Percentiles rank a stretch among this genome's conserved stretches.
phyloP scores from a whole-genome alignment of 2,888 invertebrate genomes.

The Thymelicus sylvestris region DNA sequence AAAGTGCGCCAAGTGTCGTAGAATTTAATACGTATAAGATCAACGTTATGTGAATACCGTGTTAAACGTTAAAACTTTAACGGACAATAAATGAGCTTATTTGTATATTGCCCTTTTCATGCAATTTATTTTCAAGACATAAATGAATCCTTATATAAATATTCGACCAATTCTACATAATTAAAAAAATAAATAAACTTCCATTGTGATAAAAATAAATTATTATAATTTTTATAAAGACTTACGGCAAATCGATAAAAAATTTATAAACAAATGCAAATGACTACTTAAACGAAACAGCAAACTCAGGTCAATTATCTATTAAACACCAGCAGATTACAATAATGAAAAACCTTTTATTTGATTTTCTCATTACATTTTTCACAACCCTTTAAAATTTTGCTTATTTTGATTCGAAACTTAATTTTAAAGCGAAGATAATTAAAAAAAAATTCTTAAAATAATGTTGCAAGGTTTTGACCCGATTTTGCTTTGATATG shows the following conservation, averaged over 20 bases:
- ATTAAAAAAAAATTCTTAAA: neutral
- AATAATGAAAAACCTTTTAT: conserved; percentile 4
- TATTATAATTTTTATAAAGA: conserved; percentile 31
- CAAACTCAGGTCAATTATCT: conserved; percentile 33
- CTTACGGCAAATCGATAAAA: conserved; percentile 37
- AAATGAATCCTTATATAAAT: conserved; percentile 41
- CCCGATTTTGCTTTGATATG: conserved; percentile 30
- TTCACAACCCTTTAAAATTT: conserved; percentile 34
- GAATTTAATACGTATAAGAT: neutral
- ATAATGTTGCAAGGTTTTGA: conserved; percentile 23
- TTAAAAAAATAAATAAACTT: conserved; percentile 58
- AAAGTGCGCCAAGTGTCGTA: neutral
- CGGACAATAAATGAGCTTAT: conserved; percentile 7
- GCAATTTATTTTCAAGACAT: conserved; percentile 1
- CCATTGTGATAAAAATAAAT: conserved; percentile 56
- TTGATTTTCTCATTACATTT: conserved; percentile 11
- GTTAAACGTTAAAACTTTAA: neutral
- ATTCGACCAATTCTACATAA: conserved; percentile 37
- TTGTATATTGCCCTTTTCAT: neutral
- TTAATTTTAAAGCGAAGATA: neutral
- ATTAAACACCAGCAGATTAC: conserved; percentile 3
- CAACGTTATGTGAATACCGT: neutral
- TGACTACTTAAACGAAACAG: conserved; percentile 40
- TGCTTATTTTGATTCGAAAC: conserved; percentile 9
- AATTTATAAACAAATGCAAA: conserved; percentile 38